Evolutionary conservation across 2,797 vertebrate genomes (phyloP).

Genomic region (Tenualosa ilisha): DNA sequence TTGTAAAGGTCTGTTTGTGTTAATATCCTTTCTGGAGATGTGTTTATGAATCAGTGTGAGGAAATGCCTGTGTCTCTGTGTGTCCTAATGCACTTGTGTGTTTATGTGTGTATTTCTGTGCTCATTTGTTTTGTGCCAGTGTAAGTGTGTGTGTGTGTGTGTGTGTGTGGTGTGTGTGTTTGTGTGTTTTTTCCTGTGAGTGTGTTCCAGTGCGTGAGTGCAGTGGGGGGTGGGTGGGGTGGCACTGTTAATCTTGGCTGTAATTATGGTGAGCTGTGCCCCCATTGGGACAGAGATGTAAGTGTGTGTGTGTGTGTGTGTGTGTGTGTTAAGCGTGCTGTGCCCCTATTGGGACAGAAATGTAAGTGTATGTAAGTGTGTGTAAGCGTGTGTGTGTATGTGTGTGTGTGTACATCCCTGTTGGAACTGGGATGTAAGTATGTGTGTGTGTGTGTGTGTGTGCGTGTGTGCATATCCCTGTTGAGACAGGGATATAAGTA

Average conservation of each 20-base stretch:
- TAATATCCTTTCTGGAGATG: too few species aligned
- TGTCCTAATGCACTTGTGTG: not conserved
- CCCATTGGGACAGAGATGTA: conserved; percentile 37
- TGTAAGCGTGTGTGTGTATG: too few species aligned
- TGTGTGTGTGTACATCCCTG: too few species aligned
- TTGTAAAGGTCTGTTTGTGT: too few species aligned
- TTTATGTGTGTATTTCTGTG: not conserved
- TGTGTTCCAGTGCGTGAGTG: not conserved
- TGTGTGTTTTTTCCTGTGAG: not conserved
- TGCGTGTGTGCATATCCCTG: not conserved
- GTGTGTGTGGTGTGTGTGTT: not conserved
- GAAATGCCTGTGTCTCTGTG: too few species aligned
- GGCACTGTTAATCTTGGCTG: not conserved
- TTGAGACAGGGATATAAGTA: too few species aligned
- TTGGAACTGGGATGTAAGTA: too few species aligned
- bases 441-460: not conserved
- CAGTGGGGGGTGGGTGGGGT: conserved; percentile 19
- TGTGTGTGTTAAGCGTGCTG: not conserved
- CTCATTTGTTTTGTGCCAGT: not conserved
- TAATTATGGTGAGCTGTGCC: conserved; percentile 24
- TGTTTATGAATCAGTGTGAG: too few species aligned
- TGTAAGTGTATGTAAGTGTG: too few species aligned
- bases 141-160: not conserved
- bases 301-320: too few species aligned
- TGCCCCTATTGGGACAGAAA: conserved; percentile 38